These are phyloP conservation scores for Sabatieria punctata DNA, from an alignment of 2,888 invertebrate genomes.

Conservation along the genomic window DNA sequence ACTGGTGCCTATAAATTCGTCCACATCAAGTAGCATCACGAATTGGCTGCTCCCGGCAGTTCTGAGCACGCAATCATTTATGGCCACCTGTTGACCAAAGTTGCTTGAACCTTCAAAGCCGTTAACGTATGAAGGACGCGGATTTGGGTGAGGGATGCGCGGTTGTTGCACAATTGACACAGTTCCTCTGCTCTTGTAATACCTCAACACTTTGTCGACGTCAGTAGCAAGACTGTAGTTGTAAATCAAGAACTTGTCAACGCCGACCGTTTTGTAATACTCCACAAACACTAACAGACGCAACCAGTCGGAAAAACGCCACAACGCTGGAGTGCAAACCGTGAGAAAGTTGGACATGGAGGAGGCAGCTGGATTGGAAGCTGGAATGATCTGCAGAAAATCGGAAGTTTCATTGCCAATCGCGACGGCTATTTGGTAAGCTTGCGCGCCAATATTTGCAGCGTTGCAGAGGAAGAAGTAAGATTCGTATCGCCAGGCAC, in stretches of 20 bases:
- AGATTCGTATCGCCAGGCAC: background rate
- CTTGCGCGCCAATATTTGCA: no score
- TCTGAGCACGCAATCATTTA: background rate
- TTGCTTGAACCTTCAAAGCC: background rate
- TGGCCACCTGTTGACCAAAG: background rate
- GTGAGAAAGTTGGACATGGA: no score
- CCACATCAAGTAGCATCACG: background rate
- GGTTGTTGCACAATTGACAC: background rate
- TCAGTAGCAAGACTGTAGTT: conserved; percentile 32
- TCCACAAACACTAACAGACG: background rate
- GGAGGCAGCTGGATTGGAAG: no score
- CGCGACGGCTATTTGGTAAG: no score
- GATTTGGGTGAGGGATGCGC: background rate
- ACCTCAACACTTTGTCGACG: conserved; percentile 31
- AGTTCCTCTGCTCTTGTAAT: conserved; percentile 30
- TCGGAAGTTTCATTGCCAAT: no score
- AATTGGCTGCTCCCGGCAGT: background rate
- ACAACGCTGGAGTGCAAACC: no score
- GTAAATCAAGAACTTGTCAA: conserved; percentile 39
- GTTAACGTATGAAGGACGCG: background rate
- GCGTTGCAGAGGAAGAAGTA: background rate
- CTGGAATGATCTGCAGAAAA: no score
- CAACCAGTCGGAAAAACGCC: no score
- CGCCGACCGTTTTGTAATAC: conserved; percentile 30
- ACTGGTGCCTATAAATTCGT: background rate